Base-by-base conservation (phyloP, 1,140 invertebrate species). In the Telenomus remus region DNA sequence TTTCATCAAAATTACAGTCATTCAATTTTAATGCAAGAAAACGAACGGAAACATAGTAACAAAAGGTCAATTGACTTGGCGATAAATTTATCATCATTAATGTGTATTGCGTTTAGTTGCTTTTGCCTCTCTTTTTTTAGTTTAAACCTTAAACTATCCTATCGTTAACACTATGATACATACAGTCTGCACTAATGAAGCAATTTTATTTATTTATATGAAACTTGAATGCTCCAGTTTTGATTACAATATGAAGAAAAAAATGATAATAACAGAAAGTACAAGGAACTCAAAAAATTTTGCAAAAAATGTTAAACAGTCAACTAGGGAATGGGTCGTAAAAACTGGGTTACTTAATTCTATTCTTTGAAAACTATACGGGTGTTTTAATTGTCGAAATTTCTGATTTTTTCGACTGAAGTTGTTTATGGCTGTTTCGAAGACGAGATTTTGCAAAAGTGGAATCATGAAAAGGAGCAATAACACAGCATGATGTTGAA, bases 1-100 rank as follows among this genome's bases (percentile, higher is more conserved):
- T 76, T 70, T 60, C 54, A 55, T 44, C 54, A 35, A 65, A 76
- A 76, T 76, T 76, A 70, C 65, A 76, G 65, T 76, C 54, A 76
- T 76, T 69, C 60, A 55, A 76, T 65, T 69, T 7, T 70, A 76
- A 70, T 76, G 46, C 55, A 55, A 59, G 65, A 63, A 69, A 76
- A 54, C 49, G 65, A 76, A 76, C 72, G 60, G 73, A 76, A 76
- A 76, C 73, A 69, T 69, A 60, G 65, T 65, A 51, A 59, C 50
- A 11, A 61, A 46, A 34, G 57, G 71, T 74, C 64, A 63, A 74
- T 64, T 69, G 59, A 75, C 69, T 75, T 50, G 64, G 43, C 37
- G 37, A 69, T 64, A 69, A 64, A 69, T 57, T 59, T 49, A 19
- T 54, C 27, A 10, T 19, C 6, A 44, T 39, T 39, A 39, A 39